Conservation (phyloP, 1,140 invertebrate species). For the Drosophila ohnishii region DNA sequence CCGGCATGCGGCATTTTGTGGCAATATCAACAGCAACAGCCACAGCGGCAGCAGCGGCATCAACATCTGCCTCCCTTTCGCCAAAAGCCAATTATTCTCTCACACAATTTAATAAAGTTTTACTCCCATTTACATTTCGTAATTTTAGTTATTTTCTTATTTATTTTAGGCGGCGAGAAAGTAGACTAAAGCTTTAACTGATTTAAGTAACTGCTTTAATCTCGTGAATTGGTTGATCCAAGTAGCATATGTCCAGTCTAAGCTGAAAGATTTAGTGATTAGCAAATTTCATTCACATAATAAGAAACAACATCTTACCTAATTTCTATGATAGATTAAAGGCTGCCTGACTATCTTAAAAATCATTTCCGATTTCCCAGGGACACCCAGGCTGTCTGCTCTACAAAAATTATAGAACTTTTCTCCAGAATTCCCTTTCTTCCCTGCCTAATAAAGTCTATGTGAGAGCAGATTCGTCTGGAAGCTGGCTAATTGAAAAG, state of each 20-base stretch:
- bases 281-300: too few relatives aligned
- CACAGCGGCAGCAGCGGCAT: constrained; percentile 15
- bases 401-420: constrained; percentile 15
- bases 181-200: background rate
- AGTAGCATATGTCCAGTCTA: too few relatives aligned
- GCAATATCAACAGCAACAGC: constrained; percentile 47
- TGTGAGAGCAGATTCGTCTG: constrained; percentile 19
- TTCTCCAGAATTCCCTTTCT: constrained; percentile 1
- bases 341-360: background rate
- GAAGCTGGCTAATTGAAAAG: constrained; percentile 49
- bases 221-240: background rate
- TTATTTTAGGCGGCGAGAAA: background rate
- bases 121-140: constrained; percentile 4
- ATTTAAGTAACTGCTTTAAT: background rate
- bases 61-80: constrained; percentile 35
- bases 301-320: too few relatives aligned
- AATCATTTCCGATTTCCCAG: background rate
- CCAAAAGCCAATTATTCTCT: constrained; percentile 35
- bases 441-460: constrained; percentile 13
- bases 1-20: constrained; percentile 64
- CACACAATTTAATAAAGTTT: constrained; percentile 41
- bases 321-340: background rate
- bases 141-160: constrained; percentile 14
- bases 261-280: too few relatives aligned
- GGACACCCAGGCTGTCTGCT: background rate